Percentiles rank a stretch among this genome's conserved stretches.
Conservation (phyloP, 37 sponge, comb jelly and placozoan genomes). For the Geodia barretti region DNA sequence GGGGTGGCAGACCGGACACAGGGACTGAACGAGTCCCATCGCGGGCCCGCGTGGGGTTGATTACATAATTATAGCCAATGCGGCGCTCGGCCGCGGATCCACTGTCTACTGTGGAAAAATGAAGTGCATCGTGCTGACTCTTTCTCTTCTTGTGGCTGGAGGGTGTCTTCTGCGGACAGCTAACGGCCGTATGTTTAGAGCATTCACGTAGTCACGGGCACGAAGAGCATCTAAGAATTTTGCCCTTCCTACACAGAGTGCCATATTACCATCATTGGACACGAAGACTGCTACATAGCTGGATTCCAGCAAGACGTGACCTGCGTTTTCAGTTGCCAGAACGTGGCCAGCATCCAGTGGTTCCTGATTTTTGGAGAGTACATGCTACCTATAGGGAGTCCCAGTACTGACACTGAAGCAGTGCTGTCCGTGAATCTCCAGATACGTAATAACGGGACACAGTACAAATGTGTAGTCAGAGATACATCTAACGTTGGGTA, state of each 20-base stretch:
- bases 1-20: too few species aligned
- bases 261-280: not conserved
- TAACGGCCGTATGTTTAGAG: too few species aligned
- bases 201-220: too few species aligned
- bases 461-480: not conserved
- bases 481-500: not conserved
- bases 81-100: too few species aligned
- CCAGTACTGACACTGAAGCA: not conserved
- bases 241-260: not conserved
- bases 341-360: not conserved
- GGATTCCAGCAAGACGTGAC: not conserved
- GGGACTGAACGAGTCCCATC: too few species aligned
- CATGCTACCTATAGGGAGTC: not conserved
- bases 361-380: not conserved
- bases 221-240: too few species aligned
- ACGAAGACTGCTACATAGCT: not conserved
- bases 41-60: too few species aligned
- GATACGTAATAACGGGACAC: not conserved
- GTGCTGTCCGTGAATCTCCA: not conserved
- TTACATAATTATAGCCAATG: too few species aligned
- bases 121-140: not conserved
- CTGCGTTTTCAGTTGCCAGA: not conserved
- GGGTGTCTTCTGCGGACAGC: too few species aligned
- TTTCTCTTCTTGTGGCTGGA: too few species aligned
- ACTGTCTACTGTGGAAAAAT: too few species aligned